Conservation (phyloP, 1,140 invertebrate genomes). For the Bombus ignitus region DNA sequence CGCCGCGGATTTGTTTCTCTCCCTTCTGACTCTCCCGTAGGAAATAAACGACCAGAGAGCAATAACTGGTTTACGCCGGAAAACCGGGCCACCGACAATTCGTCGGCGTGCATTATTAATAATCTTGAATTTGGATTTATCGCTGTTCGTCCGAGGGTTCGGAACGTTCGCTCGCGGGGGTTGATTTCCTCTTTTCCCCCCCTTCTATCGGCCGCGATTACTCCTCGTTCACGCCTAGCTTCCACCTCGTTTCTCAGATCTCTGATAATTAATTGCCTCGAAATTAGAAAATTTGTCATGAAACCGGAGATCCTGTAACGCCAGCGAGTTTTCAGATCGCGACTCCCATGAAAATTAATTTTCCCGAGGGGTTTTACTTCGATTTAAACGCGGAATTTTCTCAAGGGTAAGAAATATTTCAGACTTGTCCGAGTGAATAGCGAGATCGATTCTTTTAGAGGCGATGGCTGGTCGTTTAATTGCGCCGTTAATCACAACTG, state of each 20-base stretch:
- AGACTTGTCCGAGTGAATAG: neutral
- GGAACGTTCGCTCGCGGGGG: neutral
- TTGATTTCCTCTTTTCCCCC: neutral
- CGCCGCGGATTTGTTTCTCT: conserved; percentile 39
- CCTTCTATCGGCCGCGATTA: neutral
- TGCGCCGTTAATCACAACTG: neutral
- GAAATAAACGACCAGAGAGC: conserved; percentile 58
- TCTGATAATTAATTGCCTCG: conserved; percentile 11
- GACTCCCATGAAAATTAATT: neutral
- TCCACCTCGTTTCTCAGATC: neutral
- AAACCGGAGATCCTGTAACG: neutral
- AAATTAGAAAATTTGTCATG: conserved; percentile 11
- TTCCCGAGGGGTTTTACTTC: neutral
- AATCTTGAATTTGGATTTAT: conserved; percentile 60
- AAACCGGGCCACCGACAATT: conserved; percentile 57
- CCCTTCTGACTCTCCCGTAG: conserved; percentile 52
- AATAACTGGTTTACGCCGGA: conserved; percentile 58
- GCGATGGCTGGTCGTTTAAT: conserved; percentile 35
- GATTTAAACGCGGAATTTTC: neutral
- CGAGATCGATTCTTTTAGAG: conserved; percentile 20
- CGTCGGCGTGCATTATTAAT: conserved; percentile 62
- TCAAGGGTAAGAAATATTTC: neutral
- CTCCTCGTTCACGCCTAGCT: neutral
- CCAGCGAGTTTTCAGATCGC: neutral
- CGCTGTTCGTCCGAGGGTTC: conserved; percentile 13